phyloP scores from a whole-genome alignment of 1,140 invertebrate species.

The Brachionus rotundiformis region DNA sequence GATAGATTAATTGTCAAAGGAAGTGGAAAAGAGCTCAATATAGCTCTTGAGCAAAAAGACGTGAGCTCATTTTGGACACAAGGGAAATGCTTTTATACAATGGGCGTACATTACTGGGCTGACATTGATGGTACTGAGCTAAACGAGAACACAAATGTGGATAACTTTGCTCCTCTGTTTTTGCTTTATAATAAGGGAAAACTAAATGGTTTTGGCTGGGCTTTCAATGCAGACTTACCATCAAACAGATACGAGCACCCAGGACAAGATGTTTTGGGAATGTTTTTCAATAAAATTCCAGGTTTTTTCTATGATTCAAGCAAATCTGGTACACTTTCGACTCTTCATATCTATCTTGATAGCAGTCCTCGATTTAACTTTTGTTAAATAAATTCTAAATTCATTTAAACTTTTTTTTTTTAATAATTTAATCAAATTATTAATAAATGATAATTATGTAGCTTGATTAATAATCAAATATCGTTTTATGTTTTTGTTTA shows the following conservation, averaged over 20 bases:
- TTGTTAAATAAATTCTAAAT: conserved; percentile 54
- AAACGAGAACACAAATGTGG: conserved; percentile 55
- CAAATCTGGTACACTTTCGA: conserved; percentile 52
- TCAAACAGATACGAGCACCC: conserved; percentile 56
- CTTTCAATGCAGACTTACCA: conserved; percentile 54
- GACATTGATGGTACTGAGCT: conserved; percentile 52
- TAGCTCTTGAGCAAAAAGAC: conserved; percentile 56
- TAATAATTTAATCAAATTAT: too few relatives aligned
- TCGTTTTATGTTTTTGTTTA: too few relatives aligned
- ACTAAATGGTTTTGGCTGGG: conserved; percentile 60
- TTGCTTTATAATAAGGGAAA: conserved; percentile 59
- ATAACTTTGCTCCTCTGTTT: conserved; percentile 58
- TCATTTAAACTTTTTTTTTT: too few relatives aligned
- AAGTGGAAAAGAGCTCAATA: conserved; percentile 53
- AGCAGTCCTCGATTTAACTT: conserved; percentile 55
- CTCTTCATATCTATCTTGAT: conserved; percentile 55
- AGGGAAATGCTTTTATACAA: conserved; percentile 59
- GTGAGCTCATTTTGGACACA: conserved; percentile 57
- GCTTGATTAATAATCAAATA: too few relatives aligned
- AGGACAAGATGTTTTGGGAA: conserved; percentile 51
- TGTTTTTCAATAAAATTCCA: conserved; percentile 54
- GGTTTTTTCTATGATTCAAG: conserved; percentile 49
- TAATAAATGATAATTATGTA: too few relatives aligned
- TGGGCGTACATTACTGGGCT: conserved; percentile 61
- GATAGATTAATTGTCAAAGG: conserved; percentile 52